phyloP scores from a whole-genome alignment of 1,140 invertebrate species.

The Conus betulinus region DNA sequence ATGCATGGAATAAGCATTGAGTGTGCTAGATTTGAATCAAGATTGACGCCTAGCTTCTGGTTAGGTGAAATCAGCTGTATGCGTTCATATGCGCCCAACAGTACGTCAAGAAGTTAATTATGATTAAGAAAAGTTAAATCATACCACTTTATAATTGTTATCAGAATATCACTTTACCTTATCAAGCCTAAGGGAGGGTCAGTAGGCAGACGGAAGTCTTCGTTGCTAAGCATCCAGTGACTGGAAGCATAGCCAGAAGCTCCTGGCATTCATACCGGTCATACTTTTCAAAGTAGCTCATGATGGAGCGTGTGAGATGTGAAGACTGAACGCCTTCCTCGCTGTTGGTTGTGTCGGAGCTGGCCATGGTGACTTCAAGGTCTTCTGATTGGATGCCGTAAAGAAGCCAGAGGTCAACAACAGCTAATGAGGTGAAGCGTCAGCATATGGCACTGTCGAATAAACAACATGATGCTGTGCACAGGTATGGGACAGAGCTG shows the following conservation, averaged over 20 bases:
- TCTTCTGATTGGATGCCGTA: not conserved
- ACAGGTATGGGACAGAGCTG: too few species aligned
- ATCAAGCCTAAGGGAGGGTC: constrained; percentile 72
- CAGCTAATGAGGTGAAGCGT: not conserved
- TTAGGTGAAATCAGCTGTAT: constrained; percentile 26
- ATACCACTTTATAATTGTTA: too few species aligned
- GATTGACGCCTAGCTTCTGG: not conserved
- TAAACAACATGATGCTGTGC: not conserved
- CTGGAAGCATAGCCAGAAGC: constrained; percentile 62
- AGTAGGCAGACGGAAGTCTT: constrained; percentile 69
- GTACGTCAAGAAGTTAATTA: not conserved
- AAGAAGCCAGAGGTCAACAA: not conserved
- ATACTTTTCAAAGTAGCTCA: constrained; percentile 68
- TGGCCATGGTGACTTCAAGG: not conserved
- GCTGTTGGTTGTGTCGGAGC: not conserved
- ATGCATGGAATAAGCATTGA: too few species aligned
- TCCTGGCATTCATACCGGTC: constrained; percentile 74
- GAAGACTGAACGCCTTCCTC: constrained; percentile 27
- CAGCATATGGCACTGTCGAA: not conserved
- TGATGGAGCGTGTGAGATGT: constrained; percentile 37
- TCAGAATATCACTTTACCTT: constrained; percentile 44
- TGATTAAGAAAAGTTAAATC: constrained; percentile 34
- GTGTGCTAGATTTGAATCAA: too few species aligned
- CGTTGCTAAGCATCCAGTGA: constrained; percentile 72
- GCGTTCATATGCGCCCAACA: too few species aligned